phyloP scores from a whole-genome alignment of 2,888 invertebrate species.

The Smittia aterrima region DNA sequence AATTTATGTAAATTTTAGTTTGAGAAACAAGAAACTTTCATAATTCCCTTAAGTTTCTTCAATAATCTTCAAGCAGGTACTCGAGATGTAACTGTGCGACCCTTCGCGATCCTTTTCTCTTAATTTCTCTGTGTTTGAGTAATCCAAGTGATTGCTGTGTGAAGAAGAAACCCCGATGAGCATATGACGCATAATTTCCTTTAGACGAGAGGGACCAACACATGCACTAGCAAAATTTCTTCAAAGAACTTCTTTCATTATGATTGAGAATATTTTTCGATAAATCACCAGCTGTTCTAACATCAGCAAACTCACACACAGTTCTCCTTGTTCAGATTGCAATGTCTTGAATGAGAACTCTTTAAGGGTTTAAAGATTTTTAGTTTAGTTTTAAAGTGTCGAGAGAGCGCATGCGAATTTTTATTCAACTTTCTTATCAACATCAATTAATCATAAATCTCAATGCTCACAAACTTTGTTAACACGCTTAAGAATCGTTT shows the following conservation, averaged over 20 bases:
- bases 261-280: slow-evolving; percentile 10
- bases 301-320: neutral
- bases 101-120: neutral
- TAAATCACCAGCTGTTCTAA: slow-evolving; percentile 31
- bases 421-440: too few relatives aligned
- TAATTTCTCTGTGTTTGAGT: neutral
- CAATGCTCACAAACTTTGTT: slow-evolving; percentile 30
- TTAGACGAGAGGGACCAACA: neutral
- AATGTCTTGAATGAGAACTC: too few relatives aligned
- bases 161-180: neutral
- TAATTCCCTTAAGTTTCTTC: too few relatives aligned
- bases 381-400: too few relatives aligned
- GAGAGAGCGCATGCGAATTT: too few relatives aligned
- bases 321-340: neutral
- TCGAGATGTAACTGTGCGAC: neutral
- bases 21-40: too few relatives aligned
- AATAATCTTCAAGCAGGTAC: slow-evolving; percentile 32
- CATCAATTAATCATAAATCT: too few relatives aligned
- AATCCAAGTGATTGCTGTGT: neutral
- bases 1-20: too few relatives aligned
- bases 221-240: neutral
- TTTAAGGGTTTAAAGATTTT: neutral
- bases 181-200: neutral
- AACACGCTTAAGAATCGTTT: slow-evolving; percentile 12
- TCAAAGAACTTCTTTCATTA: slow-evolving; percentile 8